Evolutionary conservation across 2,888 invertebrate species (phyloP).

Genomic region (Gandaritis pyraliata): DNA sequence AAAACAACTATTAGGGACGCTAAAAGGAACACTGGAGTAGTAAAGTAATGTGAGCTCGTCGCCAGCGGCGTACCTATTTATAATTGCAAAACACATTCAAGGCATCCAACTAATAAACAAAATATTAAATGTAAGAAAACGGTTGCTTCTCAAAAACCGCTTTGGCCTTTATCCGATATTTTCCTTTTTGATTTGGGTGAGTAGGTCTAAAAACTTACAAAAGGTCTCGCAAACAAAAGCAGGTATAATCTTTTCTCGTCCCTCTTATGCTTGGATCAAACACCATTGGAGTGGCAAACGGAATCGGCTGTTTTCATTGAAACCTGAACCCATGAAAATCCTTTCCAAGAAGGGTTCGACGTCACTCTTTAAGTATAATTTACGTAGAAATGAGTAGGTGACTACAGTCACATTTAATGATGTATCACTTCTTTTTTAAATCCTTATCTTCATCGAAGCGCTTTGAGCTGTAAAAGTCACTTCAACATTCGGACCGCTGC

Average conservation of each 20-base stretch:
- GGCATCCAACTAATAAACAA: slow-evolving; percentile 10
- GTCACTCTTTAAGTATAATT: slow-evolving; percentile 51
- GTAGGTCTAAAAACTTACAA: slow-evolving; percentile 26
- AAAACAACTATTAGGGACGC: slow-evolving; percentile 67
- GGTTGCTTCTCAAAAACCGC: slow-evolving; percentile 14
- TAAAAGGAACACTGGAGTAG: slow-evolving; percentile 45
- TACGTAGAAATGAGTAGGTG: slow-evolving; percentile 24
- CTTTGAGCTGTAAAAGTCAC: slow-evolving; percentile 42
- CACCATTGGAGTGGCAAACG: slow-evolving; percentile 51
- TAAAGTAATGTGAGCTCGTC: slow-evolving; percentile 45
- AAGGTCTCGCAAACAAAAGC: slow-evolving; percentile 48
- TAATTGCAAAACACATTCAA: slow-evolving; percentile 31
- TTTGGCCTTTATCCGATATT: slow-evolving; percentile 16
- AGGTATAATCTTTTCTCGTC: slow-evolving; percentile 51
- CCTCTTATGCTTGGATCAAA: slow-evolving; percentile 50
- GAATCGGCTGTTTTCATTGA: slow-evolving; percentile 65
- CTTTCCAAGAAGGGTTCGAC: slow-evolving; percentile 51
- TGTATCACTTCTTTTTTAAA: not conserved
- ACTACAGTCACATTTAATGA: not conserved
- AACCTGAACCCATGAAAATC: slow-evolving; percentile 61
- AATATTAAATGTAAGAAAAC: slow-evolving; percentile 14
- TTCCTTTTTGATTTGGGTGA: slow-evolving; percentile 30
- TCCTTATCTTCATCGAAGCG: slow-evolving; percentile 35
- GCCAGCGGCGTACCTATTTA: slow-evolving; percentile 39
- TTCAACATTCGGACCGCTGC: slow-evolving; percentile 37